Conservation (phyloP, 2,113 vertebrate genomes). For the Eretmochelys imbricata region DNA sequence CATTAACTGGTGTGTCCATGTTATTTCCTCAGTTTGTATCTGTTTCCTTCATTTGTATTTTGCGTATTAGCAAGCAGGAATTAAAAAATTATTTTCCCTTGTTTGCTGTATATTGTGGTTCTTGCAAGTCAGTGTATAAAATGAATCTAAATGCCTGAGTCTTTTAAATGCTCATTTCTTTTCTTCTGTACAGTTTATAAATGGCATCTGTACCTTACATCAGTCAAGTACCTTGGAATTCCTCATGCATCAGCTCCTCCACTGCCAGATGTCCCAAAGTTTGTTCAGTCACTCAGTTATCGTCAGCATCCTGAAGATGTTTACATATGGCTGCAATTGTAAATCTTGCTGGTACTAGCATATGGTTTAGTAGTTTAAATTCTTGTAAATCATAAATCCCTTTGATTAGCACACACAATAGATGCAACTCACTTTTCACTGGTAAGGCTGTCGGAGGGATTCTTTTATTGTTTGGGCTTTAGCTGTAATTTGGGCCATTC, state of each 20-base stretch:
- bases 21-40: not conserved
- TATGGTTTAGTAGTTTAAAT: not conserved
- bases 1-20: not conserved
- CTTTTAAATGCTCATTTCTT: not conserved
- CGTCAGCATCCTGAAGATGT: not conserved
- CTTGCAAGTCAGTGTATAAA: not conserved
- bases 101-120: not conserved
- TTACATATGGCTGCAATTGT: not conserved
- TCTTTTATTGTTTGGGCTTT: not conserved
- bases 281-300: not conserved
- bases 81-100: not conserved
- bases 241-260: not conserved
- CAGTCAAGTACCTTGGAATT: not conserved
- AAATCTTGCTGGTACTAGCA: not conserved
- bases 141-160: not conserved
- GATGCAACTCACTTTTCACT: not conserved
- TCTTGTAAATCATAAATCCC: not conserved
- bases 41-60: not conserved
- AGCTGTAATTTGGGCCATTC: not conserved
- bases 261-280: not conserved
- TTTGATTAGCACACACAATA: not conserved
- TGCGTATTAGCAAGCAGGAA: not conserved
- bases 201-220: not conserved
- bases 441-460: not conserved
- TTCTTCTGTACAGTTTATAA: not conserved